Evolutionary conservation across 2,888 invertebrate species (phyloP), one percentile per base, ranked within the genome.

Genomic region (Scaptomyza caliginosa): DNA sequence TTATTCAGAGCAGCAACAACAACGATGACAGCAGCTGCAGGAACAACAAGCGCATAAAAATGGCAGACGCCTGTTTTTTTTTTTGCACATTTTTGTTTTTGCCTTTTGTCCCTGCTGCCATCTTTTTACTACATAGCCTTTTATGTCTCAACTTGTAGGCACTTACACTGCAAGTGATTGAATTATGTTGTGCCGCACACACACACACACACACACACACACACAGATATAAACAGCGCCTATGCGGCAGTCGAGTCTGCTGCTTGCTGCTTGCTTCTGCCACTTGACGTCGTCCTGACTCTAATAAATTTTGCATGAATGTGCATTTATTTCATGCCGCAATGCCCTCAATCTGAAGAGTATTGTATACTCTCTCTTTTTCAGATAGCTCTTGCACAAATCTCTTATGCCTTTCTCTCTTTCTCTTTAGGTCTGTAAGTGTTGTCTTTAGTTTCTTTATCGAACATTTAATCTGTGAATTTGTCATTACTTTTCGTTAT

Each of bases 161-260:
- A 60, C 68, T 68, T 67, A 55, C 64, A 68, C 71, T 76, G 85
- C 79, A 76, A 74, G 64, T 87, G 87, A 80, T 80, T 87, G 88
- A 87, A 78, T 88, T 88, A 87, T 77, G 77, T 66, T 77, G 69
- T 71, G 66, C 66, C 65, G 7, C 32, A 24, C 24, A 30, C 45
- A 34, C 40, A 21, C 49, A 28, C 49, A 17, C 38, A 40, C 46
- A 23, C 28, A 13, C 19, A 21, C 13, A 38, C 8, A 36, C 17
- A 52, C 46, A 30, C 24, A 42, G n/a, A n/a, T 11, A 13, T 24
- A 45, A 19, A 38, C 2, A n/a, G 16, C 16, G 45, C 10, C 63
- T 40, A 34, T 56, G 45, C 40, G 45, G 13, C 50, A 57, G 43
- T 45, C 34, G 30, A 56, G 23, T 17, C 8, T 28, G 26, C 36